Base-by-base conservation (phyloP, 2,888 invertebrate species). In the Callosobruchus maculatus region DNA sequence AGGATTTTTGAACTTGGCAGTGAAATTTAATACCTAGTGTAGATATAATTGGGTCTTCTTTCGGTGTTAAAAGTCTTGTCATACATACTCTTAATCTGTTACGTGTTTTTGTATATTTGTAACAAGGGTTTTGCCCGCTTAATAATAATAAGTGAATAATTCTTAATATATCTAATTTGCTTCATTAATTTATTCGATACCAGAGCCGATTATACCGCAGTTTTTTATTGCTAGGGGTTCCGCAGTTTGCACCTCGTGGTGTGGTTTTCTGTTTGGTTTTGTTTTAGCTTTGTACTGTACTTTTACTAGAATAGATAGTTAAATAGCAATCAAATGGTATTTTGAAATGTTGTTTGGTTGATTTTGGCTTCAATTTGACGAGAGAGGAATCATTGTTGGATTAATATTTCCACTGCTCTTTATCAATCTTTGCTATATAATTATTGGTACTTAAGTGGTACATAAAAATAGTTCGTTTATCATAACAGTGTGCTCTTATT, bases 231-330 rank as follows among this genome's bases (percentile, higher is more conserved):
- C 22, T 73, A 73, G 31, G 70, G 21, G 71, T 68, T 71, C 30
- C 21, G 67, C 70, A 31, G 22, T 74, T 26, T 73, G 75, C 75
- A 75, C 75, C 76, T 73, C 74, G 78, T 71, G 76, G 82, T 83
- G 82, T 80, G 81, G 83, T 82, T 82, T 82, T 81, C 77, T 78
- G 77, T 82, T 76, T 78, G 71, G 71, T 74, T 66, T 73, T 75
- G 74, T 77, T 73, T 68, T 71, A 67, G 67, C 71, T 69, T 70
- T 74, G 74, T 79, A 68, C 21, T 67, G 22, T 77, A 68, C 71
- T 67, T 26, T 69, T 22, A 71, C 21, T 66, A 26, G 67, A 73
- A 67, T 71, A 71, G 71, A 3, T 49, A 49, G 26, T 26, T 26
- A 26, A 26, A 7, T 26, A 4, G 49, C 49, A 49, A 49, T 7